Conservation (phyloP, 2,888 invertebrate genomes). For the Ichneumoninae sp. region DNA sequence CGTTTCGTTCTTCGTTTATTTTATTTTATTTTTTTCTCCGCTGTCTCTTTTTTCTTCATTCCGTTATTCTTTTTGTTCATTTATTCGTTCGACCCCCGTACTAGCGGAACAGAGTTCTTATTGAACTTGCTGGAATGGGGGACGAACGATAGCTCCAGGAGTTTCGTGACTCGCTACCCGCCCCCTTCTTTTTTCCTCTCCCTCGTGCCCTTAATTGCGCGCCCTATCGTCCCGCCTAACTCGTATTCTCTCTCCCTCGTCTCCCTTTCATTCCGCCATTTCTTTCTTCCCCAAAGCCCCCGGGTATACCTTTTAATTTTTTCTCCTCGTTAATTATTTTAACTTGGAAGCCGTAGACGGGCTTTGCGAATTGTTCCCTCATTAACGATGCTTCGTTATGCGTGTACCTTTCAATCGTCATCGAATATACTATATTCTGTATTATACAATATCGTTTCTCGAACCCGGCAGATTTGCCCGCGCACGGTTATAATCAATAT, state of each 20-base stretch:
- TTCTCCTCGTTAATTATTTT: conserved; percentile 66
- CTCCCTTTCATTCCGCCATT: conserved; percentile 37
- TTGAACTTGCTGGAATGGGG: conserved; percentile 54
- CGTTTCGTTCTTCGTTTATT: conserved; percentile 58
- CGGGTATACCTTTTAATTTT: conserved; percentile 58
- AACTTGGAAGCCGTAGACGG: conserved; percentile 50
- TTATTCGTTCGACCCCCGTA: conserved; percentile 47
- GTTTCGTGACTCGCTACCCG: conserved; percentile 56
- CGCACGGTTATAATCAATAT: conserved; percentile 14
- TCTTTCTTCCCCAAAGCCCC: conserved; percentile 44
- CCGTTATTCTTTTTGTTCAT: conserved; percentile 45
- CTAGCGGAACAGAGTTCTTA: conserved; percentile 55
- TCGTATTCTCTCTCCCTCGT: conserved; percentile 31
- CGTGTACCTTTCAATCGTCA: conserved; percentile 47
- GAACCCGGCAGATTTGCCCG: not conserved
- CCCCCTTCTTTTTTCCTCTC: conserved; percentile 48
- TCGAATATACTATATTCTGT: not conserved
- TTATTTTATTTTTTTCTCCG: conserved; percentile 31
- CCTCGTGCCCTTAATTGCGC: conserved; percentile 52
- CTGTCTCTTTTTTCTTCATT: conserved; percentile 25
- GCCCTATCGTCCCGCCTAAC: conserved; percentile 39
- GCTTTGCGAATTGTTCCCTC: conserved; percentile 48
- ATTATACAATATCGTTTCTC: conserved; percentile 26
- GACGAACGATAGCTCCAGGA: conserved; percentile 64
- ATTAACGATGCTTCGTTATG: conserved; percentile 48